Base-by-base conservation (phyloP, 1,140 invertebrate genomes). In the Druon quercuslanigerum region DNA sequence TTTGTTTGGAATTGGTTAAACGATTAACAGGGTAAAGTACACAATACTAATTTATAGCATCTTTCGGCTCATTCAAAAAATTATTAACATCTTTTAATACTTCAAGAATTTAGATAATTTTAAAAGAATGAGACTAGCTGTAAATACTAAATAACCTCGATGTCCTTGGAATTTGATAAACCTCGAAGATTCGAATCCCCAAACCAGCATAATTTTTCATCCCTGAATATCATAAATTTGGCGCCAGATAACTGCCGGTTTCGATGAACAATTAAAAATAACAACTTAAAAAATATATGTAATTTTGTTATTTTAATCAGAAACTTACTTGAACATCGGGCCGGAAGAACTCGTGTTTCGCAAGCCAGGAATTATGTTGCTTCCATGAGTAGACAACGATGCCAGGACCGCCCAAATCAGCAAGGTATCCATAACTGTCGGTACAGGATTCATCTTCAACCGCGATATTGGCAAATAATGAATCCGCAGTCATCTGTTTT, bases 401-500 rank as follows among this genome's bases (percentile, higher is more conserved):
- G 0, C 92, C 94, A 0, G 94, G 92, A 57, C 92, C 93, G 0
- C 93, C 94, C 16, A 95, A 80, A 86, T 96, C 95, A 0, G 89
- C 94, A 0, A 94, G 86, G 76, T 96, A 96, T 0, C 93, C 95
- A 79, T 92, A 95, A 6, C 92, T 93, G 72, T 94, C 93, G 3
- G 94, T 92, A 78, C 95, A 96, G 50, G 94, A 93, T 78, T 90
- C 90, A 86, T 95, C 94, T 86, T 95, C 95, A 0, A 96, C 93
- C 0, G 94, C 94, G 50, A 96, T 94, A 83, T 95, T 96, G 0
- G 95, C 95, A 79, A 96, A 95, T 72, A 96, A 93, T 1, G 95
- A 95, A 50, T 94, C 93, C 76, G 94, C 88, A 72, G 94, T 95
- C 2, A 93, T 90, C 84, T 96, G 94, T 0, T 92, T 92, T 1